phyloP scores from a whole-genome alignment of 1,140 invertebrate genomes.

The Orius insidiosus region DNA sequence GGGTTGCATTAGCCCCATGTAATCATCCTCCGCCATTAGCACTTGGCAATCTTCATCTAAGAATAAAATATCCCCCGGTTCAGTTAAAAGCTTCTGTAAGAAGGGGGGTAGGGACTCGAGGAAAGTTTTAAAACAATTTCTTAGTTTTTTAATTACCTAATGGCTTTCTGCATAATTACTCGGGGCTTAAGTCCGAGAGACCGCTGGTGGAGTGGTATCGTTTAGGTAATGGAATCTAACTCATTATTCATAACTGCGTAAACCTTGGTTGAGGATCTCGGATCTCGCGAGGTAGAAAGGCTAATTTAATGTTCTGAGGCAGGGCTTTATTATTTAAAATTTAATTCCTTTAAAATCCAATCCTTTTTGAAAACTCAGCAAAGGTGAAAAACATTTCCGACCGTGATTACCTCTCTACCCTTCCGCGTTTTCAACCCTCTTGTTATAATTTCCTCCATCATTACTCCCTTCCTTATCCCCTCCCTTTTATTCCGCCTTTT shows the following conservation, averaged over 20 bases:
- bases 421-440: not conserved
- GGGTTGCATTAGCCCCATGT: too few species aligned
- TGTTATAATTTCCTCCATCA: not conserved
- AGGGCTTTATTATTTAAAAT: too few species aligned
- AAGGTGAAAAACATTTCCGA: not conserved
- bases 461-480: not conserved
- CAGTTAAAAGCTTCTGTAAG: too few species aligned
- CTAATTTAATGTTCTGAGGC: too few species aligned
- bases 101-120: too few species aligned
- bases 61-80: too few species aligned
- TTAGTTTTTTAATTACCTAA: constrained; percentile 12
- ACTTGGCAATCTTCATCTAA: too few species aligned
- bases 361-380: too few species aligned
- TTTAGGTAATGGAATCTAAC: constrained; percentile 9
- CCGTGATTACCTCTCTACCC: not conserved
- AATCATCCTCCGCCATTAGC: too few species aligned
- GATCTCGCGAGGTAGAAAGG: too few species aligned
- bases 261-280: not conserved
- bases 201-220: constrained; percentile 3
- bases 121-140: constrained; percentile 8
- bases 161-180: constrained; percentile 8
- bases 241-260: constrained; percentile 8
- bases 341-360: too few species aligned
- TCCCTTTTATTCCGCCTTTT: not conserved
- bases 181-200: constrained; percentile 2